Percentiles rank a stretch among this genome's conserved stretches.
Evolutionary conservation across 2,797 vertebrate species (phyloP).

Genomic region (Phoxinus dragarum): DNA sequence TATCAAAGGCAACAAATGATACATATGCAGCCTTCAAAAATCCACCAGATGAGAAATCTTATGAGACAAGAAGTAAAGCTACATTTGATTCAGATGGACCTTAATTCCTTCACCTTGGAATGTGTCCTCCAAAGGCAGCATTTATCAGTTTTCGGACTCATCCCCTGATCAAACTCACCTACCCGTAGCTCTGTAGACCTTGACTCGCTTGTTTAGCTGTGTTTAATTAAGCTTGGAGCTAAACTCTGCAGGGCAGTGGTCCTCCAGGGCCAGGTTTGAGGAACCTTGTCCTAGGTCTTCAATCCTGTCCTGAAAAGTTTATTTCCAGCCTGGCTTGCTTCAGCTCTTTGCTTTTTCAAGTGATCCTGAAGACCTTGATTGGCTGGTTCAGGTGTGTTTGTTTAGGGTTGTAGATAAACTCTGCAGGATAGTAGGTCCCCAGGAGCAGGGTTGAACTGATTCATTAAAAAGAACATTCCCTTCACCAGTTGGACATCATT

Average conservation of each 20-base stretch:
- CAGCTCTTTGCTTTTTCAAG: not conserved
- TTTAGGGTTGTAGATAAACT: not conserved
- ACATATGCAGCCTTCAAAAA: not conserved
- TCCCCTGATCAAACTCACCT: not conserved
- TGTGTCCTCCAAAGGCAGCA: too few relatives aligned
- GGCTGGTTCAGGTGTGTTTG: not conserved
- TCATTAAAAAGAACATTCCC: not conserved
- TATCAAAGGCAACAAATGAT: not conserved
- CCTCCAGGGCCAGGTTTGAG: not conserved
- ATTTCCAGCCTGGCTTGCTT: not conserved
- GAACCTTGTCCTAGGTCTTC: not conserved
- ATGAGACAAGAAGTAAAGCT: not conserved
- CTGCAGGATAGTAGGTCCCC: not conserved
- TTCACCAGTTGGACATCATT: not conserved
- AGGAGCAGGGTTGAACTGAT: not conserved
- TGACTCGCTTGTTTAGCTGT: not conserved
- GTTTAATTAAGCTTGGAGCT: not conserved
- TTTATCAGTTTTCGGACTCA: not conserved
- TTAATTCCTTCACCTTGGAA: too few relatives aligned
- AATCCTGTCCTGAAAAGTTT: not conserved
- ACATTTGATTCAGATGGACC: too few relatives aligned
- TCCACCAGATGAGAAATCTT: not conserved
- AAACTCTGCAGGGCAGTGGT: not conserved
- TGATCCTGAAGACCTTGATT: not conserved
- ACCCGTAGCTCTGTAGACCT: too few relatives aligned